These are phyloP conservation scores for Drosophila willistoni DNA, from an alignment of 1,140 invertebrate species.

Conservation along the genomic window DNA sequence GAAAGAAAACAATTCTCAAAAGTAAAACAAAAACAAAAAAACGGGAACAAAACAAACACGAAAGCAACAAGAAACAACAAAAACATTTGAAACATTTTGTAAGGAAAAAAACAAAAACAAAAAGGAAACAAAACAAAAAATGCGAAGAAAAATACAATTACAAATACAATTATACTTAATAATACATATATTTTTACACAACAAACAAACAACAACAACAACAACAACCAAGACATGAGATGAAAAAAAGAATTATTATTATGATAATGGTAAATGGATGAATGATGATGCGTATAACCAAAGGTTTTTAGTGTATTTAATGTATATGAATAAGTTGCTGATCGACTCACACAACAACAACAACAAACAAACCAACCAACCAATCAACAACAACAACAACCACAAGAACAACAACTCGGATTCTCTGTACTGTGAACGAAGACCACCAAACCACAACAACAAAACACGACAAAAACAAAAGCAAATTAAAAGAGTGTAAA, in stretches of 20 bases:
- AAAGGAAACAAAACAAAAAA: conserved; percentile 23
- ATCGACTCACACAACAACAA: conserved; percentile 52
- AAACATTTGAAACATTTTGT: conserved; percentile 21
- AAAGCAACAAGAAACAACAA: conserved; percentile 34
- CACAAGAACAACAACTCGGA: conserved; percentile 61
- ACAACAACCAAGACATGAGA: conserved; percentile 39
- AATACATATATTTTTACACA: conserved; percentile 74
- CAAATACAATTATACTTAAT: conserved; percentile 46
- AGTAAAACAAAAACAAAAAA: conserved; percentile 27
- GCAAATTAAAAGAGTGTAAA: conserved; percentile 58
- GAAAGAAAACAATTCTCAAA: conserved; percentile 65
- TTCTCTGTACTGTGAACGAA: conserved; percentile 81
- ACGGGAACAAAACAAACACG: conserved; percentile 23
- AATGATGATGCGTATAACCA: conserved; percentile 74
- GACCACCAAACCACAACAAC: conserved; percentile 61
- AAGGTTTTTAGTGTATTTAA: conserved; percentile 80
- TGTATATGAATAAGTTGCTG: conserved; percentile 72
- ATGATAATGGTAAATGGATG: conserved; percentile 31
- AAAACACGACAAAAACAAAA: conserved; percentile 46
- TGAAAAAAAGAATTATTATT: conserved; percentile 16
- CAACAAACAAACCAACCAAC: conserved; percentile 11
- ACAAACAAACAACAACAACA: background rate
- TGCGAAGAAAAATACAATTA: conserved; percentile 51
- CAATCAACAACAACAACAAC: conserved; percentile 47
- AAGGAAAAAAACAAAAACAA: conserved; percentile 44